phyloP scores from a whole-genome alignment of 2,113 vertebrate genomes.

The Globicephala melas region DNA sequence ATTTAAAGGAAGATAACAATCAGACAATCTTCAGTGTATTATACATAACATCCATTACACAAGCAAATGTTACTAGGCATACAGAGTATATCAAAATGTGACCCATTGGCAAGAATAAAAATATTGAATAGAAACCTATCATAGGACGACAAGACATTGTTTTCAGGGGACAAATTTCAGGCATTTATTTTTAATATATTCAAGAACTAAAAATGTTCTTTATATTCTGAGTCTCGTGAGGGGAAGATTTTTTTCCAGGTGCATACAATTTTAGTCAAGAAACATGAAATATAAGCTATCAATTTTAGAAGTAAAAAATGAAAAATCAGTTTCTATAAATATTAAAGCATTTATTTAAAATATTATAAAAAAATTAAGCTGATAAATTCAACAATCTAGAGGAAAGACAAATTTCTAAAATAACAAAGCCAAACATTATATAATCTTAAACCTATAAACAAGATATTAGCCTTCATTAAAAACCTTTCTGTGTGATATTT shows the following conservation, averaged over 20 bases:
- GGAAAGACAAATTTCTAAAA: not conserved
- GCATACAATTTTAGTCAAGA: not conserved
- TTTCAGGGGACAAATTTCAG: not conserved
- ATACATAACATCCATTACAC: not conserved
- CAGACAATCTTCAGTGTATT: not conserved
- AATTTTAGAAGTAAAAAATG: not conserved
- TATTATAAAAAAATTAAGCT: not conserved
- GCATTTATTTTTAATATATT: not conserved
- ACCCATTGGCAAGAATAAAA: not conserved
- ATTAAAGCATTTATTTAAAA: not conserved
- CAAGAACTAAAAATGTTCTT: not conserved
- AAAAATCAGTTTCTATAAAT: not conserved
- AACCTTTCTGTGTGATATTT: rapidly evolving
- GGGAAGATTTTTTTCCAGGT: not conserved
- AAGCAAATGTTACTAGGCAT: not conserved
- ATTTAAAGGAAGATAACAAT: not conserved
- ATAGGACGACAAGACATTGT: not conserved
- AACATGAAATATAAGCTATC: not conserved
- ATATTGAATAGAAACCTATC: not conserved
- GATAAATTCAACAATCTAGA: not conserved
- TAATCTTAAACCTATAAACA: not conserved
- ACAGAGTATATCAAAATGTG: not conserved
- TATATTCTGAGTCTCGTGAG: not conserved
- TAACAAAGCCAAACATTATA: not conserved
- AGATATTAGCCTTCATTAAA: not conserved